Conservation (phyloP, 1,140 invertebrate genomes). For the Antheraea mylitta region DNA sequence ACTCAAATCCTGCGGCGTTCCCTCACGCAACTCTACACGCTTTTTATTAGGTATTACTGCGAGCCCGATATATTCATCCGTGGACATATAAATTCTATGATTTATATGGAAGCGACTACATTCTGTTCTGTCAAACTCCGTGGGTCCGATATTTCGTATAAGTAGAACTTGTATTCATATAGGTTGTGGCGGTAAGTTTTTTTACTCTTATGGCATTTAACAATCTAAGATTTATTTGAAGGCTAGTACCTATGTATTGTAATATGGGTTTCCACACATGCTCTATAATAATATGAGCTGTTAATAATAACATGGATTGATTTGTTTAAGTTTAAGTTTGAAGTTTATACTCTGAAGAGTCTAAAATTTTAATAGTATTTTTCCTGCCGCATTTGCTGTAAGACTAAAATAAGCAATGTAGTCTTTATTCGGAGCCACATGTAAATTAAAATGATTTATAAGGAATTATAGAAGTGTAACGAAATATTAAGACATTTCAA, state of each 20-base stretch:
- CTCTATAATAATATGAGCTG: no score
- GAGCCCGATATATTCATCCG: conserved; percentile 36
- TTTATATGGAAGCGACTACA: conserved; percentile 24
- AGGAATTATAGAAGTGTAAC: no score
- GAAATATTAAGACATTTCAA: no score
- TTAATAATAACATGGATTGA: no score
- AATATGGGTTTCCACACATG: no score
- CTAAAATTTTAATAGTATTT: no score
- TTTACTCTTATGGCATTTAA: neutral
- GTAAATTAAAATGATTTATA: no score
- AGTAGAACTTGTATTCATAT: neutral
- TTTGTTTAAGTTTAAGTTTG: no score
- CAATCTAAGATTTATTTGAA: neutral
- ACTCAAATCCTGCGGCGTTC: conserved; percentile 31
- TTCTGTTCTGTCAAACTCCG: neutral
- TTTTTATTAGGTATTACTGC: conserved; percentile 44
- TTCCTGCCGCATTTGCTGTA: no score
- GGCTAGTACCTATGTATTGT: neutral
- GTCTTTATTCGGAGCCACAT: no score
- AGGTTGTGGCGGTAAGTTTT: neutral
- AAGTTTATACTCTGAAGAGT: no score
- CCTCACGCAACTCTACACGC: conserved; percentile 20
- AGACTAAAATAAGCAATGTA: no score
- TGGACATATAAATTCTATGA: conserved; percentile 39
- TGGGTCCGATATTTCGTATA: conserved; percentile 4